A percentile compares a stretch with the other conserved stretches of the same genome.
Evolutionary conservation across 2,888 invertebrate species (phyloP).

Genomic region (Heliconius hortense): DNA sequence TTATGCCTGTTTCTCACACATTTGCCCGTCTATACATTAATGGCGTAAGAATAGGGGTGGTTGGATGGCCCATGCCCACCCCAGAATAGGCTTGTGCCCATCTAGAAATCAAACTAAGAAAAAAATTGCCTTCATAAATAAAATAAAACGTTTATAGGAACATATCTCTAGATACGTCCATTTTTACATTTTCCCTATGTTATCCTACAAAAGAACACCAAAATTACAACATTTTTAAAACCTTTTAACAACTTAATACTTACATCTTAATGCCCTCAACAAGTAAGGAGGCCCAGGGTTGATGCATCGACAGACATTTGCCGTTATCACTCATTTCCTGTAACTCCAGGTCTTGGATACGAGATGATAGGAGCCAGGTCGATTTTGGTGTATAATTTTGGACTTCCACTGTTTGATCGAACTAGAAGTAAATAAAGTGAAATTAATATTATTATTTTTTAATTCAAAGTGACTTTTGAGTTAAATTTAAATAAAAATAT

Average conservation of each 20-base stretch:
- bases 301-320: conserved; percentile 95
- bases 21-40: too few relatives aligned
- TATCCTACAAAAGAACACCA: too few relatives aligned
- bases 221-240: not conserved
- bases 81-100: too few relatives aligned
- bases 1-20: too few relatives aligned
- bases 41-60: too few relatives aligned
- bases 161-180: too few relatives aligned
- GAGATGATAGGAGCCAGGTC: conserved; percentile 50
- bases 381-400: conserved; percentile 40
- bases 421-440: conserved; percentile 41
- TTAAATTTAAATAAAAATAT: not conserved
- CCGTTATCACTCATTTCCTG: conserved; percentile 93
- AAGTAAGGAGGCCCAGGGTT: conserved; percentile 96
- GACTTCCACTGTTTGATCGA: conserved; percentile 45
- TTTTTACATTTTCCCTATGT: too few relatives aligned
- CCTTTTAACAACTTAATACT: conserved; percentile 46
- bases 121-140: too few relatives aligned
- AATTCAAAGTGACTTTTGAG: not conserved
- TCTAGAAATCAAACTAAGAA: too few relatives aligned
- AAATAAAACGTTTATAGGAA: too few relatives aligned
- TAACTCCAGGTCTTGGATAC: conserved; percentile 89
- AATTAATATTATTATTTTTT: not conserved
- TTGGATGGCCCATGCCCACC: too few relatives aligned
- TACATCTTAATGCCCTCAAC: conserved; percentile 96